Base-by-base conservation (phyloP, 2,113 vertebrate species). In the Pangasianodon hypophthalmus region DNA sequence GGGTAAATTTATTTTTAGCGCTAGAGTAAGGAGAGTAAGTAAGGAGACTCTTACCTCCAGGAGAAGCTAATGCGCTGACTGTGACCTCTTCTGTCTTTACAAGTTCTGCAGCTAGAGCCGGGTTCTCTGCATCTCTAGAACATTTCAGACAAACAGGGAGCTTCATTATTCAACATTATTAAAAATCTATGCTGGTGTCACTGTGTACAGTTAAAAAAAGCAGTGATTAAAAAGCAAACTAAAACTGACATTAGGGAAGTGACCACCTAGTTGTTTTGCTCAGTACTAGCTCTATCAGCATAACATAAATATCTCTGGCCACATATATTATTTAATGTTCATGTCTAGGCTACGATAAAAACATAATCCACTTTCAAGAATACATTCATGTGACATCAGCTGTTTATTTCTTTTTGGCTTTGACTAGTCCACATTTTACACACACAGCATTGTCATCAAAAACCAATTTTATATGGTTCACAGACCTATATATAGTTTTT, bases 1-100 rank as follows among this genome's bases (percentile, higher is more conserved):
- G 11, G 9, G 11, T 46, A 80, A 54, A 82, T 82, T 8, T 3
- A 82, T 32, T 54, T 48, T 82, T 52, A 80, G 44, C 52, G 13
- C 50, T 16, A n/a, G 46, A 80, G 37, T 37, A 14, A 18, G 29
- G 16, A 9, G 50, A 4, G 41, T 41, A 52, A 69, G 8, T 41
- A 64, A 41, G 2, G 21, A 83, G 50, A 54, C 77, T 77, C 86
- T 62, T 95, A 96, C 96, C 95, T 95, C 93, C 92, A 62, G 92
- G 88, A 92, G 54, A 16, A 86, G 92, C 92, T 91, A 21, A 60
- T 0, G 92, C 85, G 90, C 64, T 87, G 0, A n/a, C 84, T 92
- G 73, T 89, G 91, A 87, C 84, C 89, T 93, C 44, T 62, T 62
- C 2, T 0, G 77, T 69, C 54, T 64, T 75, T 48, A 50, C 41